Evolutionary conservation across 2,797 vertebrate genomes (phyloP), one percentile per base, ranked within the genome.

Genomic region (Intellagama lesueurii): DNA sequence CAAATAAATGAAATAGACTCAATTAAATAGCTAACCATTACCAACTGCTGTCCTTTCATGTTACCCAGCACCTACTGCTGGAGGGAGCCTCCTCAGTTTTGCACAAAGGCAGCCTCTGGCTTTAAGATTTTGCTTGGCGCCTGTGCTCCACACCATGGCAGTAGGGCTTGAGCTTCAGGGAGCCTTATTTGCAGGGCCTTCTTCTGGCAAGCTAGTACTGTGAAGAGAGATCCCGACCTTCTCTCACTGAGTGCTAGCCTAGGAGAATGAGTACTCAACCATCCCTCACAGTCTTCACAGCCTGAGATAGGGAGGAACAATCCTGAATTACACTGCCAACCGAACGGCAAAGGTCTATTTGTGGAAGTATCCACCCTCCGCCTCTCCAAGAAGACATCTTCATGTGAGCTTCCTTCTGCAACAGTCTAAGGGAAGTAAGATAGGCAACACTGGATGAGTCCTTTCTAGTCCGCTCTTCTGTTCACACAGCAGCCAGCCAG

Each of bases 271-370:
- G 30, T 11, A 19, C 35, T 32, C 52, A 56, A 32, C 19, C 83
- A 47, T 16, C 11, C 76, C 79, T 89, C 66, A 2, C 0, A 0
- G 0, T 40, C 83, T 66, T 12, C 88, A 28, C 77, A 44, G 44
- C 78, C 47, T 64, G 19, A 56, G 60, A 32, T 17, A 28, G 32
- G n/a, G 88, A 32, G 26, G 56, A 40, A 47, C 73, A 82, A 77
- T 5, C 14, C 49, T 28, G 3, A 12, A 72, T 56, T 0, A 2
- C 7, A 14, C 3, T 2, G 14, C 5, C 26, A 64, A 9, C 24
- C 75, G 73, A 8, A 75, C 40, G 19, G 66, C 8, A 66, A 64
- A 3, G 64, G 52, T 32, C 26, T 40, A 1, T 26, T 81, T 69
- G 87, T 88, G 73, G 28, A 40, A 60, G 0, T 9, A 3, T 17